A percentile compares a stretch with the other conserved stretches of the same genome.
Conservation (phyloP, 1,140 invertebrate species). For the Eumeta japonica region DNA sequence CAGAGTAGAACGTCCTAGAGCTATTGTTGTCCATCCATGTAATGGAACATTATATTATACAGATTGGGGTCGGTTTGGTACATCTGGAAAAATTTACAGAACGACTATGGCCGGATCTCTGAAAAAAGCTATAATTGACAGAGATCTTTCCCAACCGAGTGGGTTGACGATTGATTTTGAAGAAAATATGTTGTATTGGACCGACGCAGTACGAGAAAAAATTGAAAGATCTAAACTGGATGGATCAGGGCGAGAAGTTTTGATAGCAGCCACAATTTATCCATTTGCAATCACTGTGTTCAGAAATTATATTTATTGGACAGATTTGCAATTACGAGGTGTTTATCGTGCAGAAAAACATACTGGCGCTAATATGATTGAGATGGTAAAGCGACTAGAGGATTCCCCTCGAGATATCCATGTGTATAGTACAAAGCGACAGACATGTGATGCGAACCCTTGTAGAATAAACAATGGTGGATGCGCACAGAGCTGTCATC, state of each 20-base stretch:
- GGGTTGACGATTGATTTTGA: constrained; percentile 96
- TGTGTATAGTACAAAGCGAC: constrained; percentile 77
- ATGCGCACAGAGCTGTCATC: constrained; percentile 93
- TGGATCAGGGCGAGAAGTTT: constrained; percentile 73
- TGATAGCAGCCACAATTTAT: constrained; percentile 90
- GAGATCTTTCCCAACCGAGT: constrained; percentile 91
- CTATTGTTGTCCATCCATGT: constrained; percentile 96
- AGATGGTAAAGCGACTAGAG: constrained; percentile 89
- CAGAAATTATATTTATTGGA: constrained; percentile 95
- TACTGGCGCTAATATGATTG: constrained; percentile 91
- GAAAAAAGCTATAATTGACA: constrained; percentile 85
- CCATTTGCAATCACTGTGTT: constrained; percentile 94
- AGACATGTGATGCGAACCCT: constrained; percentile 80
- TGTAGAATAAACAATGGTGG: constrained; percentile 94
- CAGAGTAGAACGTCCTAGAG: constrained; percentile 86
- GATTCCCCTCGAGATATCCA: constrained; percentile 90
- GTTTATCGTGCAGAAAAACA: constrained; percentile 97
- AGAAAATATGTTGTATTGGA: constrained; percentile 95
- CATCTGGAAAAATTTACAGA: constrained; percentile 90
- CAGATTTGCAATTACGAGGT: constrained; percentile 89
- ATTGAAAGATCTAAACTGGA: constrained; percentile 92
- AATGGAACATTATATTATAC: constrained; percentile 91
- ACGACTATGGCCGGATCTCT: constrained; percentile 96
- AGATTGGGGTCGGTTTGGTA: constrained; percentile 91
- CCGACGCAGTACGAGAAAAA: constrained; percentile 94